phyloP scores from a whole-genome alignment of 2,888 invertebrate genomes.

The Willowsia nigromaculata region DNA sequence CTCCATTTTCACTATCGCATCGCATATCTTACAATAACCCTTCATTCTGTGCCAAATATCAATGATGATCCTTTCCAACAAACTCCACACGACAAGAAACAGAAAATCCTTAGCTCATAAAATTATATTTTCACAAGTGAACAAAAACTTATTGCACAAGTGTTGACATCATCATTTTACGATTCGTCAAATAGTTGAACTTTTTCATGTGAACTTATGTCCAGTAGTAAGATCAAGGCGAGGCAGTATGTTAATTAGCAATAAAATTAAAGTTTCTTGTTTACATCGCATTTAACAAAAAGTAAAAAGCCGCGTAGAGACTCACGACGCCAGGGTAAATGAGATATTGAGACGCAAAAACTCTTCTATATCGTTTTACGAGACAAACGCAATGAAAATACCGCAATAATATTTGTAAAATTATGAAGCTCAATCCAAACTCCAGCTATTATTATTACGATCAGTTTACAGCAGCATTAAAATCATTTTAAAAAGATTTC shows the following conservation, averaged over 20 bases:
- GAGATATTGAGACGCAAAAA: background rate
- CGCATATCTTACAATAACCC: background rate
- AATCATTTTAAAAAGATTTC: background rate
- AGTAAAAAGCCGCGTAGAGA: background rate
- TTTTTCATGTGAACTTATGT: background rate
- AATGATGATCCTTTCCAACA: background rate
- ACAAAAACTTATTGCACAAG: background rate
- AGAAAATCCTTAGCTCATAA: constrained; percentile 7
- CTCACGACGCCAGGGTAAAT: background rate
- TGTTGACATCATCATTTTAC: constrained; percentile 4
- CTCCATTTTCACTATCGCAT: background rate
- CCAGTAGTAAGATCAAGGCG: constrained; percentile 28
- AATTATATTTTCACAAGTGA: background rate
- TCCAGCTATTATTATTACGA: background rate
- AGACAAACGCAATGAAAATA: background rate
- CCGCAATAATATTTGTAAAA: background rate
- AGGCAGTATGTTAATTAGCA: constrained; percentile 45
- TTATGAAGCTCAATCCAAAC: background rate
- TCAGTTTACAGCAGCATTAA: background rate
- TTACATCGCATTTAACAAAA: constrained; percentile 18
- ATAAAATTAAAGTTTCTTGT: constrained; percentile 42
- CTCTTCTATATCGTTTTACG: background rate
- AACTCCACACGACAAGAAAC: background rate
- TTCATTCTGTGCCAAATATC: background rate
- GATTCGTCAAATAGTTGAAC: background rate